Conservation (phyloP, 37 sponge, comb jelly and placozoan species). For the Diacarnus erythraeanus region DNA sequence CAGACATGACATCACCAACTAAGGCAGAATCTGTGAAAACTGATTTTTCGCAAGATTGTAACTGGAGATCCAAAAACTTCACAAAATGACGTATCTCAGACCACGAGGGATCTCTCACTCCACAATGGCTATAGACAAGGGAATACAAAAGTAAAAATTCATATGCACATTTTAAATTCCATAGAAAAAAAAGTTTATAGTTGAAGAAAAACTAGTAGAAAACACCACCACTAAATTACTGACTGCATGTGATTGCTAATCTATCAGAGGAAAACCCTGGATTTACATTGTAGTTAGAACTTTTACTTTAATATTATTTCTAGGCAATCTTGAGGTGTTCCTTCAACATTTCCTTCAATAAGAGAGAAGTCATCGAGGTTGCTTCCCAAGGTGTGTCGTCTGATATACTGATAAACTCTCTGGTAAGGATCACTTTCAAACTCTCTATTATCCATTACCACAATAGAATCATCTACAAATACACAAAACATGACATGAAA, state of each 20-base stretch:
- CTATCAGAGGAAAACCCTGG: no score
- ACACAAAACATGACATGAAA: no score
- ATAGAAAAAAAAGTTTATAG: no score
- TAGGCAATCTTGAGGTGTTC: conserved; percentile 32
- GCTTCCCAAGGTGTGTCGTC: conserved; percentile 2
- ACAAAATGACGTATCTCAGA: conserved; percentile 84
- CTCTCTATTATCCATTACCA: conserved; percentile 55
- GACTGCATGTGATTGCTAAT: background rate
- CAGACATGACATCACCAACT: conserved; percentile 53
- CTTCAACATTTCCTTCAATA: conserved; percentile 14
- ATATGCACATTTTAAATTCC: no score
- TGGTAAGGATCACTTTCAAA: conserved; percentile 54
- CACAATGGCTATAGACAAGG: conserved; percentile 45
- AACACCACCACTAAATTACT: background rate
- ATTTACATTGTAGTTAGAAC: background rate
- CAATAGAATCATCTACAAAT: conserved; percentile 4
- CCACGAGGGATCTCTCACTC: conserved; percentile 83
- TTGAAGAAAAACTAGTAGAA: no score
- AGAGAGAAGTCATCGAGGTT: conserved; percentile 55
- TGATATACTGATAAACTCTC: conserved; percentile 73
- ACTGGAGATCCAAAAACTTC: conserved; percentile 76
- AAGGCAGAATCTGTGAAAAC: conserved; percentile 53
- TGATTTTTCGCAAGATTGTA: conserved; percentile 70
- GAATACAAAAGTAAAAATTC: no score
- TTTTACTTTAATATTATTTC: conserved; percentile 39